These are phyloP conservation scores for Podilymbus podiceps DNA, from an alignment of 2,113 vertebrate species.

Conservation along the genomic window DNA sequence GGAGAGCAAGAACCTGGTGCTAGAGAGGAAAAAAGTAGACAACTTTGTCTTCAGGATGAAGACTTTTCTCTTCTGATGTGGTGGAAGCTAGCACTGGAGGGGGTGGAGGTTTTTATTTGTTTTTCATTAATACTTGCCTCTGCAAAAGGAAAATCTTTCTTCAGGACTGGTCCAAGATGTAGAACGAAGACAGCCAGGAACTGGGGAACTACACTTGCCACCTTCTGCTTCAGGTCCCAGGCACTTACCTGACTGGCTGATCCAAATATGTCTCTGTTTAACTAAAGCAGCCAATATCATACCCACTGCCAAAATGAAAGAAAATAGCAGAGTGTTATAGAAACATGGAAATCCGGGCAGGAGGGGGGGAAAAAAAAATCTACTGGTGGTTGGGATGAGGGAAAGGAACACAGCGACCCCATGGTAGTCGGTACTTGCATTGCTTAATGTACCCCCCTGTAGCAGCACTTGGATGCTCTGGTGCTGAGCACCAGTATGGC, in stretches of 20 bases:
- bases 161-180: neutral
- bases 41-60: neutral
- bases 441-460: fast-evolving
- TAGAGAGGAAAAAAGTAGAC: neutral
- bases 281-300: neutral
- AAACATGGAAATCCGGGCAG: neutral
- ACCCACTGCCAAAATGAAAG: neutral
- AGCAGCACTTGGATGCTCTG: neutral
- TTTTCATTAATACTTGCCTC: neutral
- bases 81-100: neutral
- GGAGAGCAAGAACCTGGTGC: neutral
- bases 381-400: neutral
- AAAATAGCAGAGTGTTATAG: neutral
- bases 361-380: neutral
- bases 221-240: neutral
- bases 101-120: neutral
- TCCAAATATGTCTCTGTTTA: neutral
- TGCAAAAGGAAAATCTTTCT: neutral
- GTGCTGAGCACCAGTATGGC: fast-evolving
- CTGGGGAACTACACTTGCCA: neutral
- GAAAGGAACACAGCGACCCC: neutral
- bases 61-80: neutral
- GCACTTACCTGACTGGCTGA: neutral
- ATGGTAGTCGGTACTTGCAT: fast-evolving
- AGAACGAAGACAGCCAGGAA: neutral